A percentile compares a stretch with the other conserved stretches of the same genome.
These are phyloP conservation scores for Xestia rhomboidea DNA, from an alignment of 2,888 invertebrate species.

Conservation along the genomic window DNA sequence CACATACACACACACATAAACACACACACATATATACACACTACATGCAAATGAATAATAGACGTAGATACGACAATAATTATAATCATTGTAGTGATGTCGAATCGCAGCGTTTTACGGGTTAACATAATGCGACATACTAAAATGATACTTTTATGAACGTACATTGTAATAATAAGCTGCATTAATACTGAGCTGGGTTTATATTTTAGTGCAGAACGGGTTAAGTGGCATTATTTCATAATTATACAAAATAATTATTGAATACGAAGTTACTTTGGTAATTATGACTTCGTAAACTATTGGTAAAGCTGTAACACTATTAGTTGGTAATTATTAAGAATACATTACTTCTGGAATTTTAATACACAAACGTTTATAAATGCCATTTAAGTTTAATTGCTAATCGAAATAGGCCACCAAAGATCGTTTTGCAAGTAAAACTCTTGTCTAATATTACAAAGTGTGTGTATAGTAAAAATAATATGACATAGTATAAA, in stretches of 20 bases:
- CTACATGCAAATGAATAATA: slow-evolving; percentile 46
- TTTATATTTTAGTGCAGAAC: slow-evolving; percentile 23
- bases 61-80: slow-evolving; percentile 46
- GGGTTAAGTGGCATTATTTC: slow-evolving; percentile 15
- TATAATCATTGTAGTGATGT: slow-evolving; percentile 57
- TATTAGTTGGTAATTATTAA: slow-evolving; percentile 22
- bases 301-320: slow-evolving; percentile 17
- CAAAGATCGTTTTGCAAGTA: background rate
- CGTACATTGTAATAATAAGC: slow-evolving; percentile 37
- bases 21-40: slow-evolving; percentile 61
- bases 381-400: slow-evolving; percentile 43
- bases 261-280: background rate
- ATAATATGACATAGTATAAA: background rate
- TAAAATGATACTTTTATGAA: slow-evolving; percentile 60
- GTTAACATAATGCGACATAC: slow-evolving; percentile 50
- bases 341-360: slow-evolving; percentile 44
- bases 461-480: background rate
- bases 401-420: slow-evolving; percentile 31
- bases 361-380: slow-evolving; percentile 45
- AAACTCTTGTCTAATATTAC: background rate
- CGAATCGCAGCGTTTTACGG: slow-evolving; percentile 56
- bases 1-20: slow-evolving; percentile 66
- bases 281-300: background rate
- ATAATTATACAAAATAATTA: background rate
- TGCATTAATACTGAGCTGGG: slow-evolving; percentile 34